Conservation (phyloP, 2,797 vertebrate genomes). For the Furcifer pardalis region DNA sequence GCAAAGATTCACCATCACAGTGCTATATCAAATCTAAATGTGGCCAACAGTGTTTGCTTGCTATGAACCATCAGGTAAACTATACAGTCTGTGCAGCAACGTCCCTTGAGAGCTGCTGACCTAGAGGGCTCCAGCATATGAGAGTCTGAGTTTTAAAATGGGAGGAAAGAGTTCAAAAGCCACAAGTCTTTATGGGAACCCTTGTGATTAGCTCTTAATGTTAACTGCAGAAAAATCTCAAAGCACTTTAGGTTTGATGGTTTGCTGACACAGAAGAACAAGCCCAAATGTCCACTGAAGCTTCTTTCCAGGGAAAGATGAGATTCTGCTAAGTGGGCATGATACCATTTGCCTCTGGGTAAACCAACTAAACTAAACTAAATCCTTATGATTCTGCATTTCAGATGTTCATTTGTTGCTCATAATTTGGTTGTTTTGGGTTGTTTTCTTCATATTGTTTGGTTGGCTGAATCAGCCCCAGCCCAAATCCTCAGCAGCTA, state of each 20-base stretch:
- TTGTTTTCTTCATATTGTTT: background rate
- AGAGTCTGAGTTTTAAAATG: background rate
- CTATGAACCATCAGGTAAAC: background rate
- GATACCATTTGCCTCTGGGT: background rate
- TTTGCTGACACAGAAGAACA: background rate
- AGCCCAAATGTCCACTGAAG: background rate
- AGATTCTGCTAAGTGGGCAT: background rate
- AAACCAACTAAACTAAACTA: background rate
- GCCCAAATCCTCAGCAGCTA: background rate
- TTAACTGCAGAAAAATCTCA: constrained; percentile 2
- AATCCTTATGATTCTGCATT: background rate
- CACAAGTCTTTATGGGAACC: background rate
- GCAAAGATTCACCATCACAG: too few species aligned
- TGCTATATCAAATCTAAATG: constrained; percentile 10
- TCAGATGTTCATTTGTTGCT: background rate
- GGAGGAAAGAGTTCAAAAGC: background rate
- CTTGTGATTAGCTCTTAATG: constrained; percentile 3
- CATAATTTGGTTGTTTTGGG: background rate
- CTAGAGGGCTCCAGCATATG: background rate
- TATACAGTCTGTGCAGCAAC: background rate
- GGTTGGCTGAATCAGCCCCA: too few species aligned
- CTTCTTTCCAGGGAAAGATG: background rate
- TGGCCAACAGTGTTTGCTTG: background rate
- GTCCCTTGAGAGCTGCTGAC: constrained; percentile 11
- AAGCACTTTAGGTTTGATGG: background rate